These are phyloP conservation scores for Eutrigla gurnardus DNA, from an alignment of 2,797 vertebrate species.

Conservation along the genomic window DNA sequence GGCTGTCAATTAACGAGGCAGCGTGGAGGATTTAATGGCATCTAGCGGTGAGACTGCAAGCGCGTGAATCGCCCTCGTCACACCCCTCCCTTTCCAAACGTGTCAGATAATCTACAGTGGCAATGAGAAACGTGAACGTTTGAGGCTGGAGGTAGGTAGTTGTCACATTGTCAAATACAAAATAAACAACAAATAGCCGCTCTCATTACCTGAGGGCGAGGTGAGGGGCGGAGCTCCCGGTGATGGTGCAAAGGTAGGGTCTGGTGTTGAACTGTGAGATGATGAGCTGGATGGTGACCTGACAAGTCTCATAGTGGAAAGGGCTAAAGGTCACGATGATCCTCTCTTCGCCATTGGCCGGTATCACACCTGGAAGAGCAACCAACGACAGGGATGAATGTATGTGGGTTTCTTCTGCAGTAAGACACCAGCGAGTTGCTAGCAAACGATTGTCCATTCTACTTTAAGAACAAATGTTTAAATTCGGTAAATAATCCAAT, in stretches of 20 bases:
- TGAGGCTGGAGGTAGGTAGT: no score
- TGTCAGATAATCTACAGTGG: no score
- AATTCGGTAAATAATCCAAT: neutral
- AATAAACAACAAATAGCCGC: no score
- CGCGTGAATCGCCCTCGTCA: no score
- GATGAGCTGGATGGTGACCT: conserved; percentile 87
- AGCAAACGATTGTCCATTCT: neutral
- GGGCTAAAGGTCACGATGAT: conserved; percentile 88
- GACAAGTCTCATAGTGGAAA: conserved; percentile 87
- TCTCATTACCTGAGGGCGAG: conserved; percentile 77
- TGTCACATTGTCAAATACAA: neutral
- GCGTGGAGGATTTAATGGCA: neutral
- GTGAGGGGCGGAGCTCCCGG: conserved; percentile 85
- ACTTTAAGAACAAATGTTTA: neutral
- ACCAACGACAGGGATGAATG: neutral
- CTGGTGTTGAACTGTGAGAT: conserved; percentile 91
- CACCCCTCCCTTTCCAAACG: no score
- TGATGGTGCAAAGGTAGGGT: conserved; percentile 88
- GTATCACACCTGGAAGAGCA: conserved; percentile 88
- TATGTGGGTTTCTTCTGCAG: neutral
- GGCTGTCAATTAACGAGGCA: neutral
- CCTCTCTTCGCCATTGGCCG: conserved; percentile 83
- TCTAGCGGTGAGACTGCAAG: neutral
- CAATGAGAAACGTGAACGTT: no score
- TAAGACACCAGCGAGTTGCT: neutral